Conservation (phyloP, 2,113 vertebrate species). For the Phrynocephalus versicolor region DNA sequence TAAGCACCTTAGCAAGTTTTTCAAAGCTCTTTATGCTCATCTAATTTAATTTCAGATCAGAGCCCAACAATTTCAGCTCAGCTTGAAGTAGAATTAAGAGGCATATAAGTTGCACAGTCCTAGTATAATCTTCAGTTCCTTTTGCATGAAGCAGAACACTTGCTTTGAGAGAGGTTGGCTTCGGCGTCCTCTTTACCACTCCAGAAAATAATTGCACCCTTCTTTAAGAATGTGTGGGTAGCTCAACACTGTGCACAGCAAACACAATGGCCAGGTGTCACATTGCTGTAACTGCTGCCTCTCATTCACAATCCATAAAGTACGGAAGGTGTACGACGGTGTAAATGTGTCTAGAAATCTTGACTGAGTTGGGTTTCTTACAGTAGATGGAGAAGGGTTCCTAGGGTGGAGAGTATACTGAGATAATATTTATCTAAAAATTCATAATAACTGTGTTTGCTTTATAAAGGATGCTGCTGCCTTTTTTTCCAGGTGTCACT, state of each 20-base stretch:
- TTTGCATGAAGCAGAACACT: conserved; percentile 3
- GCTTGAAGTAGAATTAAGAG: conserved; percentile 9
- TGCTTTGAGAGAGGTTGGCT: not conserved
- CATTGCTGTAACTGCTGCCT: not conserved
- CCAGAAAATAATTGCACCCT: not conserved
- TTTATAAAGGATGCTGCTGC: not conserved
- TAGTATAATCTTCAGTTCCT: not conserved
- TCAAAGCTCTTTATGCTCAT: not conserved
- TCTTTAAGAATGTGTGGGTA: not conserved
- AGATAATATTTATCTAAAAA: not conserved
- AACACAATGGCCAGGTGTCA: not conserved
- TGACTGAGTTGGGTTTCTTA: not conserved
- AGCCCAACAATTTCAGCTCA: not conserved
- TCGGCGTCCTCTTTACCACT: not conserved
- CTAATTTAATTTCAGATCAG: not conserved
- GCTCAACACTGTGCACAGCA: not conserved
- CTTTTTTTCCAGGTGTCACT: not conserved
- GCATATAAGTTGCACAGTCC: not conserved
- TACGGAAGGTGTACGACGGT: not conserved
- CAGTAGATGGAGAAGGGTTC: not conserved
- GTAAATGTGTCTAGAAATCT: not conserved
- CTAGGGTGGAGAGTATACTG: not conserved
- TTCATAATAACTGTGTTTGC: not conserved
- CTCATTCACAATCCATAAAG: not conserved
- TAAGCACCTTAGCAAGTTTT: not conserved